Percentiles rank a stretch among this genome's conserved stretches.
Evolutionary conservation across 2,888 invertebrate genomes (phyloP).

Genomic region (Ecliptopera silaceata): DNA sequence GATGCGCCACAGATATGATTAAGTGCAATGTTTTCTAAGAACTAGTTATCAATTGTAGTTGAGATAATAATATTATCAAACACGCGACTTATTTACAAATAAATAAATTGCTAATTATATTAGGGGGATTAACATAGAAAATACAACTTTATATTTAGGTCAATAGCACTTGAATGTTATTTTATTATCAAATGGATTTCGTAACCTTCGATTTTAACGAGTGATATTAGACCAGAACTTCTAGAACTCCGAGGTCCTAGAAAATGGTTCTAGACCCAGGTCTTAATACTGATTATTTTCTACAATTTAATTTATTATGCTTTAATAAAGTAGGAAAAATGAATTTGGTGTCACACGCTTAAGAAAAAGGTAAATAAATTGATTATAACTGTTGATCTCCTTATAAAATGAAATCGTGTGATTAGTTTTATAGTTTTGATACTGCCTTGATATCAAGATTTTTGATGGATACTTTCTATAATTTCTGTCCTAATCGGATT

Average conservation of each 20-base stretch:
- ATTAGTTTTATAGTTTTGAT: slow-evolving; percentile 21
- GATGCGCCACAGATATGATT: slow-evolving; percentile 20
- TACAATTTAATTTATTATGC: too few relatives aligned
- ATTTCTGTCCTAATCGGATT: slow-evolving; percentile 23
- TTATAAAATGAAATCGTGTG: slow-evolving; percentile 8
- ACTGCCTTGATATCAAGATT: slow-evolving; percentile 13
- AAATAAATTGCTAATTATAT: slow-evolving; percentile 17
- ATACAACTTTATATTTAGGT: slow-evolving; percentile 16
- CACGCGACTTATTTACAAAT: slow-evolving; percentile 4
- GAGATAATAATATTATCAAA: slow-evolving; percentile 14
- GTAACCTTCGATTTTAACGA: not conserved
- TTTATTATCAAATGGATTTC: slow-evolving; percentile 6
- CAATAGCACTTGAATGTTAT: slow-evolving; percentile 18
- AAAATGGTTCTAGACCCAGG: too few relatives aligned
- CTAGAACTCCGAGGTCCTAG: too few relatives aligned
- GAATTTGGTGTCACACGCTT: not conserved
- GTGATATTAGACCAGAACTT: not conserved
- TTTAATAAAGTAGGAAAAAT: not conserved
- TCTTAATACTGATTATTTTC: too few relatives aligned
- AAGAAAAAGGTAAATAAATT: slow-evolving; percentile 5
- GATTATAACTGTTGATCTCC: slow-evolving; percentile 8
- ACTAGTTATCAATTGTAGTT: slow-evolving; percentile 7
- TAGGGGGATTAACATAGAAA: slow-evolving; percentile 24
- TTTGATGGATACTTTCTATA: slow-evolving; percentile 20
- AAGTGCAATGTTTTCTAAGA: slow-evolving; percentile 27